These are phyloP conservation scores for Sus cebifrons DNA, from an alignment of 2,797 vertebrate species.

Conservation along the genomic window DNA sequence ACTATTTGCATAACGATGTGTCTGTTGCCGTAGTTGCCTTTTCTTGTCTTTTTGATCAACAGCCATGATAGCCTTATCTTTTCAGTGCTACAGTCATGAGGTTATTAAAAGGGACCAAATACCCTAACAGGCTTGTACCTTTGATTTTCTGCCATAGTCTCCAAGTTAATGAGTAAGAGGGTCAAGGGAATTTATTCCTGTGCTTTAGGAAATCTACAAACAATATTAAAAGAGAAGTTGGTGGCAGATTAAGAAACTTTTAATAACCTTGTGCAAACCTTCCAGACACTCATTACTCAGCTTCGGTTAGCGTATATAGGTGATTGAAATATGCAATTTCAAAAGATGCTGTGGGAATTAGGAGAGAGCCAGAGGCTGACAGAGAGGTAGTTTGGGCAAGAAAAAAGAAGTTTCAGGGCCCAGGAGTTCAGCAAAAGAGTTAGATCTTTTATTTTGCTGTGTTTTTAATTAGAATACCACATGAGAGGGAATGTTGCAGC, in stretches of 20 bases:
- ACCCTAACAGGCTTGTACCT: slow-evolving; percentile 78
- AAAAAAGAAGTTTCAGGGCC: neutral
- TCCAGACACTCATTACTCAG: slow-evolving; percentile 85
- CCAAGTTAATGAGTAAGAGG: slow-evolving; percentile 87
- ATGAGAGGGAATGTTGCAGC: neutral
- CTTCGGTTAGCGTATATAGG: slow-evolving; percentile 76
- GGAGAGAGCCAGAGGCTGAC: slow-evolving; percentile 64
- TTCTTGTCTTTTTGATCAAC: slow-evolving; percentile 81
- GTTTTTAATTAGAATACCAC: slow-evolving; percentile 59
- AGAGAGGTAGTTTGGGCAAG: slow-evolving; percentile 30
- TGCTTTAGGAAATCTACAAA: slow-evolving; percentile 88
- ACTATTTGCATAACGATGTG: slow-evolving; percentile 74
- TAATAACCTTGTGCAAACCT: slow-evolving; percentile 88
- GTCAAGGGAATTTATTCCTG: slow-evolving; percentile 86
- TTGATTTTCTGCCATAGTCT: slow-evolving; percentile 85
- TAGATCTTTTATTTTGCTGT: slow-evolving; percentile 43
- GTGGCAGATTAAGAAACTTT: slow-evolving; percentile 87
- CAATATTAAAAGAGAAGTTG: slow-evolving; percentile 88
- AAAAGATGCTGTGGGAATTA: slow-evolving; percentile 77
- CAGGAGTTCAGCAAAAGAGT: slow-evolving; percentile 58
- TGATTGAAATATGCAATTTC: slow-evolving; percentile 86
- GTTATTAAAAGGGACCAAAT: slow-evolving; percentile 84
- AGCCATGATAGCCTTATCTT: slow-evolving; percentile 76
- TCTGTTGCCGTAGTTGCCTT: slow-evolving; percentile 59
- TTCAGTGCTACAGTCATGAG: slow-evolving; percentile 71